Evolutionary conservation across 2,113 vertebrate species (phyloP).

Genomic region (Vidua chalybeata): DNA sequence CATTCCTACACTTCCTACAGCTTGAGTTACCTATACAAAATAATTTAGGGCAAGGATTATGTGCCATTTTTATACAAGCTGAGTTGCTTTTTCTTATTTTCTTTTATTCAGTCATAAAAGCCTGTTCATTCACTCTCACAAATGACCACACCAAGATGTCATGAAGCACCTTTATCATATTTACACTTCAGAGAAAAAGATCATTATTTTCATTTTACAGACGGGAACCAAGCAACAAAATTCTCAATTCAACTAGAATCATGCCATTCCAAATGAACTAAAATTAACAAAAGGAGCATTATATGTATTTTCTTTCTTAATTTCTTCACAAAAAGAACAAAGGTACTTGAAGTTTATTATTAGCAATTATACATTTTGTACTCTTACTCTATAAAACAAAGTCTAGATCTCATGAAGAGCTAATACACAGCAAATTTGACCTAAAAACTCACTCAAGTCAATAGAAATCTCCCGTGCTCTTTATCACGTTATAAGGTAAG

Average conservation of each 20-base stretch:
- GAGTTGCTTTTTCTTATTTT: neutral
- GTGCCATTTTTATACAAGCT: neutral
- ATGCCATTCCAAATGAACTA: neutral
- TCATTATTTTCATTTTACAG: neutral
- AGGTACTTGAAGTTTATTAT: neutral
- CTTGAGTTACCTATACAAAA: constrained; percentile 83
- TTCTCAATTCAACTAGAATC: neutral
- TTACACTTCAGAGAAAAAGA: neutral
- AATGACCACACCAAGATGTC: neutral
- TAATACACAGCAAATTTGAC: neutral
- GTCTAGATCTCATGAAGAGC: neutral
- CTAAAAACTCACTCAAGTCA: neutral
- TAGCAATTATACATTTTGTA: neutral
- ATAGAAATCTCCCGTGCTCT: neutral
- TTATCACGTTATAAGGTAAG: neutral
- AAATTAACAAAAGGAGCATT: neutral
- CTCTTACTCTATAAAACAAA: neutral
- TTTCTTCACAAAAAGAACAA: neutral
- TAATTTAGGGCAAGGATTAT: neutral
- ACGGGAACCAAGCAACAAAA: neutral
- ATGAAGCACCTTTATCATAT: neutral
- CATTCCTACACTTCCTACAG: constrained; percentile 81
- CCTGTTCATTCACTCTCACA: neutral
- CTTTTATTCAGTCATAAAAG: neutral
- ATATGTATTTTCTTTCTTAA: neutral